Conservation (phyloP, 2,113 vertebrate genomes). For the Turdus rufiventris region DNA sequence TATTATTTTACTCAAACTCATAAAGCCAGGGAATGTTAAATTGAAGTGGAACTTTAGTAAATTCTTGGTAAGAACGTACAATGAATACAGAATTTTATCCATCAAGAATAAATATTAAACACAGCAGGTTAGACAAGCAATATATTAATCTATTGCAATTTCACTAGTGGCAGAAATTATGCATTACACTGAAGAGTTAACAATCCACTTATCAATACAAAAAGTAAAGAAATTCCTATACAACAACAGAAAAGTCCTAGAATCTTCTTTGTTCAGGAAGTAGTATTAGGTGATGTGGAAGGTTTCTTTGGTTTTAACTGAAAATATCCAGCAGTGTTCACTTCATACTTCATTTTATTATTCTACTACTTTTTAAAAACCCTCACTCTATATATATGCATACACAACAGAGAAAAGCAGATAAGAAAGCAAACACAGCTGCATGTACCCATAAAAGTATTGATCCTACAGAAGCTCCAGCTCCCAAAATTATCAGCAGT, state of each 20-base stretch:
- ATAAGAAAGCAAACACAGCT: background rate
- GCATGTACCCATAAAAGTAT: background rate
- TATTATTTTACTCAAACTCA: background rate
- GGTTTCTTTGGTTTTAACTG: background rate
- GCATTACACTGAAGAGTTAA: background rate
- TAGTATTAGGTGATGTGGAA: background rate
- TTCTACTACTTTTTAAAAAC: background rate
- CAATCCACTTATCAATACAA: background rate
- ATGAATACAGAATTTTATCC: background rate
- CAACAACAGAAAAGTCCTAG: background rate
- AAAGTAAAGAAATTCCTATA: background rate
- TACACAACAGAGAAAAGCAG: background rate
- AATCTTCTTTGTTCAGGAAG: background rate
- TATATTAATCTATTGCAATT: background rate
- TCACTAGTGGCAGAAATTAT: background rate
- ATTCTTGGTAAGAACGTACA: background rate
- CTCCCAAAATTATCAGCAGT: background rate
- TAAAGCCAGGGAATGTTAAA: background rate
- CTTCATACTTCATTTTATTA: background rate
- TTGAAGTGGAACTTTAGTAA: background rate
- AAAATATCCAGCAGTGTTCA: background rate
- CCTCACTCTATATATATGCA: background rate
- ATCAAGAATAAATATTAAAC: background rate
- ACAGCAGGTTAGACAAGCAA: background rate
- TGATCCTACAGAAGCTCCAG: background rate